Evolutionary conservation across 2,113 vertebrate species (phyloP).

Genomic region (Pluvialis apricaria): DNA sequence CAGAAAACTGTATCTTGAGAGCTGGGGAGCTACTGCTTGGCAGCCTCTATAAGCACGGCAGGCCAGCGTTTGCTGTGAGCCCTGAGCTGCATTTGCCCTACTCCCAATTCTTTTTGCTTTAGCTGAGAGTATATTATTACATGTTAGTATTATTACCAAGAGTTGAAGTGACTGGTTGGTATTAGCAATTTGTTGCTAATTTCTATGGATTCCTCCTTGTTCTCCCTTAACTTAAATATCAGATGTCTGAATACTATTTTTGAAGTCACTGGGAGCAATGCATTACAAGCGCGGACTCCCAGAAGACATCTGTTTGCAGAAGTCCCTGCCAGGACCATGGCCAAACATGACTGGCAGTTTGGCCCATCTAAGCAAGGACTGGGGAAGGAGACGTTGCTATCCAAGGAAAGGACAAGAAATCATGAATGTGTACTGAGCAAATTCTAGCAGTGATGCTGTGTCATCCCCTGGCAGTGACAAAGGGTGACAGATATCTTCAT

Average conservation of each 20-base stretch:
- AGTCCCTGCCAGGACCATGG: background rate
- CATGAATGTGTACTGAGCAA: background rate
- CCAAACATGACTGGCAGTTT: background rate
- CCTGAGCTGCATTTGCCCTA: background rate
- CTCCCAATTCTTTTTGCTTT: background rate
- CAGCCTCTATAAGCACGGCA: background rate
- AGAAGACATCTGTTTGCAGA: background rate
- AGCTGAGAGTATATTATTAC: background rate
- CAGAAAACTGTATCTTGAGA: background rate
- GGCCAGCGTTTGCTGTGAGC: background rate
- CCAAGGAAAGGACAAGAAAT: conserved; percentile 54
- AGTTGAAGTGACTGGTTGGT: background rate
- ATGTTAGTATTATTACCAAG: background rate
- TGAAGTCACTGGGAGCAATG: background rate
- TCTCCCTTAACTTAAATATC: background rate
- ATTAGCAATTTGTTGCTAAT: background rate
- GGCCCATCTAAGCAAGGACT: background rate
- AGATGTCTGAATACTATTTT: background rate
- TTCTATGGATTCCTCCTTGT: background rate
- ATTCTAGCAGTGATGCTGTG: background rate
- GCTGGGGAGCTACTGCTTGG: background rate
- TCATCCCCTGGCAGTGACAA: background rate
- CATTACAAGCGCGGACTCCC: background rate
- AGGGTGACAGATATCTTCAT: background rate
- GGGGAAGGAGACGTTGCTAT: background rate